Evolutionary conservation across 2,888 invertebrate genomes (phyloP).

Genomic region (Glomeris marginata): DNA sequence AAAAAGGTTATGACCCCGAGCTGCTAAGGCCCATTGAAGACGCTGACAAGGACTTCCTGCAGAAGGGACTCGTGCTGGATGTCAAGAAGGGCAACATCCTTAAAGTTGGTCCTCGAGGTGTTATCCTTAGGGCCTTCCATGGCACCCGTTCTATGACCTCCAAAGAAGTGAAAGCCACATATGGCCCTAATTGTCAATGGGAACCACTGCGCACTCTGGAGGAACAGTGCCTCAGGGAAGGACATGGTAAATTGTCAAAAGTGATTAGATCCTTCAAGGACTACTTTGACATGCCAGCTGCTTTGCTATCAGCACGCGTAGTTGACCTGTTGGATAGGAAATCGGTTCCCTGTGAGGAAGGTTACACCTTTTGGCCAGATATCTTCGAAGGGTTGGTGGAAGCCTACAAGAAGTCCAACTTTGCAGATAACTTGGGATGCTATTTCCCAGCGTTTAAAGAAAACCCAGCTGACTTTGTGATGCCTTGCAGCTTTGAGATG

Average conservation of each 20-base stretch:
- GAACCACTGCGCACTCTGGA: constrained; percentile 19
- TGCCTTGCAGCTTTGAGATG: constrained; percentile 32
- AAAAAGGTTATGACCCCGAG: constrained; percentile 31
- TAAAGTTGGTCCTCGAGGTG: constrained; percentile 43
- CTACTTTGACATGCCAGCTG: constrained; percentile 54
- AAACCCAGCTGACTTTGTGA: constrained; percentile 43
- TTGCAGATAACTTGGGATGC: constrained; percentile 35
- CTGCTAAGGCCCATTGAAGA: constrained; percentile 35
- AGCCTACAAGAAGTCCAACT: constrained; percentile 37
- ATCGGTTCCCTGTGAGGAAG: constrained; percentile 17
- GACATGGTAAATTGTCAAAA: constrained; percentile 15
- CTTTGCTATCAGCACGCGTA: constrained; percentile 47
- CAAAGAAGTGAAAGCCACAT: constrained; percentile 39
- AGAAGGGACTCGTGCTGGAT: constrained; percentile 57
- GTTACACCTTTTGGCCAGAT: constrained; percentile 48
- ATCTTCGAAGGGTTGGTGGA: constrained; percentile 43
- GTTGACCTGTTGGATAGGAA: constrained; percentile 4
- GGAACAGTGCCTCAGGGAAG: constrained; percentile 13
- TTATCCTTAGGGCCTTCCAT: constrained; percentile 48
- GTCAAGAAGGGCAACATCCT: constrained; percentile 46
- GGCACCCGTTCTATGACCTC: constrained; percentile 40
- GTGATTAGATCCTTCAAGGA: constrained; percentile 47
- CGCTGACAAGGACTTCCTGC: constrained; percentile 44
- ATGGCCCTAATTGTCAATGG: constrained; percentile 39
- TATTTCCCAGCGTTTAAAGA: constrained; percentile 46